Evolutionary conservation across 2,797 vertebrate species (phyloP).

Genomic region (Gymnodraco acuticeps): DNA sequence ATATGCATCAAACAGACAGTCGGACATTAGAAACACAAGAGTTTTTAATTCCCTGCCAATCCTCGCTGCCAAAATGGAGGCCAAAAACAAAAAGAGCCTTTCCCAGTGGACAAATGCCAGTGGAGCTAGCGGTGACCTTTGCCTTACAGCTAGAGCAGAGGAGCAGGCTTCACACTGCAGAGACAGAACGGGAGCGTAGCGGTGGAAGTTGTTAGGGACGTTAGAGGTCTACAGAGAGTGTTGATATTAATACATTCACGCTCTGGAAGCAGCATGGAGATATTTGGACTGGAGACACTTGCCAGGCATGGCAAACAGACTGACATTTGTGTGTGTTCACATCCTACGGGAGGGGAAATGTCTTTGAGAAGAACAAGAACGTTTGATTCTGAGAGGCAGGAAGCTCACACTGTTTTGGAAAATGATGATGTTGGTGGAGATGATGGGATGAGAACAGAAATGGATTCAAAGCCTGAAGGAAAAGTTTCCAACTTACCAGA

Average conservation of each 20-base stretch:
- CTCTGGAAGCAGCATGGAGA: constrained; percentile 55
- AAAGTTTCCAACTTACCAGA: constrained; percentile 72
- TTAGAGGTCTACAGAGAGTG: constrained; percentile 26
- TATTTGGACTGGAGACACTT: constrained; percentile 55
- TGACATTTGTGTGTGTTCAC: constrained; percentile 62
- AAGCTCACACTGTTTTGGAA: constrained; percentile 66
- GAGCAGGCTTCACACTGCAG: constrained; percentile 30
- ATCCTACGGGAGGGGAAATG: constrained; percentile 52
- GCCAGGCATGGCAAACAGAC: constrained; percentile 62
- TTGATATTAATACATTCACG: constrained; percentile 57
- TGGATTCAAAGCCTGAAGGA: constrained; percentile 19
- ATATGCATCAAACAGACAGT: constrained; percentile 55
- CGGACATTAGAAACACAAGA: constrained; percentile 37
- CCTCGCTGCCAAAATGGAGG: constrained; percentile 49
- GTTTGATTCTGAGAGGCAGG: constrained; percentile 52
- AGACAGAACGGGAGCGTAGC: constrained; percentile 14
- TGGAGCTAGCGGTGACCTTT: constrained; percentile 59
- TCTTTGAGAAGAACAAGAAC: constrained; percentile 59
- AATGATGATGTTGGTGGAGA: constrained; percentile 39
- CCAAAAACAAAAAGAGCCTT: constrained; percentile 51
- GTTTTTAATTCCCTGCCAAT: constrained; percentile 47
- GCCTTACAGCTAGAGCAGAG: constrained; percentile 33
- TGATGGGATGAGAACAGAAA: constrained; percentile 23
- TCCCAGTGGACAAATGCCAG: constrained; percentile 54
- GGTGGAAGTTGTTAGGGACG: constrained; percentile 23